phyloP scores from a whole-genome alignment of 1,140 invertebrate genomes.

The Drosophila sp. region DNA sequence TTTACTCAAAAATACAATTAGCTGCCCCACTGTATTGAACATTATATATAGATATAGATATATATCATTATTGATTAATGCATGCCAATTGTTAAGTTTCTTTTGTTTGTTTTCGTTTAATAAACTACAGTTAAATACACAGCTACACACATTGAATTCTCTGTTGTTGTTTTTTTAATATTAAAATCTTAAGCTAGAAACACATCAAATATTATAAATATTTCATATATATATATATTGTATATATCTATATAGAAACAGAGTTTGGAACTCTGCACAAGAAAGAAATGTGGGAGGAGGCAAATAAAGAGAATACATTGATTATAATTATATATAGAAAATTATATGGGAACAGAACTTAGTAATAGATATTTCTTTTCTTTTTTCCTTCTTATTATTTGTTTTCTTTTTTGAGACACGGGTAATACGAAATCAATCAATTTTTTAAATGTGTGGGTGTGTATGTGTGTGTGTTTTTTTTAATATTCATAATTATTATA shows the following conservation, averaged over 20 bases:
- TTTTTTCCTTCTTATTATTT: constrained; percentile 30
- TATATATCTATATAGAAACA: constrained; percentile 57
- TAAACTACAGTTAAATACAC: constrained; percentile 60
- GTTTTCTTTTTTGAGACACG: constrained; percentile 23
- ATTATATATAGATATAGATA: constrained; percentile 14
- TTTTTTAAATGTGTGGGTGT: constrained; percentile 24
- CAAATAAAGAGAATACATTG: constrained; percentile 59
- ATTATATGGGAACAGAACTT: constrained; percentile 51
- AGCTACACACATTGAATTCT: constrained; percentile 62
- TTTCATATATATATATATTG: constrained; percentile 60
- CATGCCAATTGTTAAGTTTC: constrained; percentile 50
- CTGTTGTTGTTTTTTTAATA: constrained; percentile 58
- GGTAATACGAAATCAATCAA: constrained; percentile 26
- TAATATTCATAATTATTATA: constrained; percentile 78
- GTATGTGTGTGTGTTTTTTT: constrained; percentile 59
- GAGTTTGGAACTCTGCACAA: constrained; percentile 67
- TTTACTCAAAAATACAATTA: constrained; percentile 58
- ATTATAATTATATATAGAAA: constrained; percentile 46
- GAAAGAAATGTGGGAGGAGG: constrained; percentile 20
- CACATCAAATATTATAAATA: constrained; percentile 79
- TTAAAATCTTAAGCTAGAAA: constrained; percentile 78
- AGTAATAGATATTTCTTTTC: constrained; percentile 21
- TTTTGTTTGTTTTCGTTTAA: constrained; percentile 41
- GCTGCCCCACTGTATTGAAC: constrained; percentile 42
- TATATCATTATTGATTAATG: constrained; percentile 39